Percentiles rank a stretch among this genome's conserved stretches.
Evolutionary conservation across 1,140 invertebrate genomes (phyloP).

Genomic region (Ctenoplectra terminalis): DNA sequence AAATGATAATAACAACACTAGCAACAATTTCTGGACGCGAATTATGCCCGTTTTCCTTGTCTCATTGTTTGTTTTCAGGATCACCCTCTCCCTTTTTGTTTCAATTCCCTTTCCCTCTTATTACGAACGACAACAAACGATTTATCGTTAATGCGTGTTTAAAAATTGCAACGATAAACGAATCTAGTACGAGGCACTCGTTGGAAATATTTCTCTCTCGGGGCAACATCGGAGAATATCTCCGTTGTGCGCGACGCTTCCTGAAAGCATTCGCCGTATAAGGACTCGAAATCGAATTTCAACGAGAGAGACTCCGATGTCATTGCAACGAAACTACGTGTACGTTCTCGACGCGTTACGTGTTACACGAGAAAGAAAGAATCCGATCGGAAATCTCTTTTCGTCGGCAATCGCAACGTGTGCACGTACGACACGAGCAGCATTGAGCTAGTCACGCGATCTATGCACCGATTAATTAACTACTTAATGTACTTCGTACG

Average conservation of each 20-base stretch:
- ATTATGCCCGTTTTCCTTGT: no score
- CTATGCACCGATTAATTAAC: constrained; percentile 27
- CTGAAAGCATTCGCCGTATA: neutral
- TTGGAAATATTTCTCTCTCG: neutral
- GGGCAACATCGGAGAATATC: neutral
- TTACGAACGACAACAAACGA: constrained; percentile 2
- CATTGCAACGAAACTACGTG: neutral
- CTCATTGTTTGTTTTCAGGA: constrained; percentile 14
- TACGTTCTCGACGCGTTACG: neutral
- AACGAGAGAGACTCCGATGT: neutral
- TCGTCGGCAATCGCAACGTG: neutral
- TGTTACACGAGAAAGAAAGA: neutral
- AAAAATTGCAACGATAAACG: neutral
- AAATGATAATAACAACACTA: constrained; percentile 32
- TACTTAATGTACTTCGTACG: constrained; percentile 29
- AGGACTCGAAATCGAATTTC: neutral
- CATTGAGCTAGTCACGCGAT: constrained; percentile 11
- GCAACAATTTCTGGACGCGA: neutral
- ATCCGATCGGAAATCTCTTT: neutral
- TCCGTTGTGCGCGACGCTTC: neutral
- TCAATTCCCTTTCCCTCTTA: neutral
- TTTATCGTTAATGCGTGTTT: neutral
- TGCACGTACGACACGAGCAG: neutral
- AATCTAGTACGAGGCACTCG: constrained; percentile 17
- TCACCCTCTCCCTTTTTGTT: neutral